Base-by-base conservation (phyloP, 2,113 vertebrate genomes). In the Chauna torquata region DNA sequence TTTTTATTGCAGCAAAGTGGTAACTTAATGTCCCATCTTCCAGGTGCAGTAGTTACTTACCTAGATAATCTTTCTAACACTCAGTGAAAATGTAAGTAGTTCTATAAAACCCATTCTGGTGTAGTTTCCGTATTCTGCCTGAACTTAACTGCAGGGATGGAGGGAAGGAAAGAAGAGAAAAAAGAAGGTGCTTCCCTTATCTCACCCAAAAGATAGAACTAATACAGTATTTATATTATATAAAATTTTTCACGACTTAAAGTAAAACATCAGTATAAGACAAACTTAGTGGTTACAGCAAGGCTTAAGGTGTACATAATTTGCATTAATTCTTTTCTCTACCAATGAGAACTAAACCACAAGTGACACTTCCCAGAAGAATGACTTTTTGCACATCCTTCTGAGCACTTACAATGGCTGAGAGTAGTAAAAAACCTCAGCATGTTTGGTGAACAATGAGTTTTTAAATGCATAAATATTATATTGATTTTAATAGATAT, bases 21-120 rank as follows among this genome's bases (percentile, higher is more conserved):
- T 40, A 94, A 84, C 15, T 49, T n/a, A 45, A 23, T 19, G n/a
- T n/a, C 69, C 36, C 42, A 23, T 62, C 69, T 86, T 88, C 62
- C 86, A 92, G 69, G 77, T 95, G 61, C 42, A 66, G 42, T 81
- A 82, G 78, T 94, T 94, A 74, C 71, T 86, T 65, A 75, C 44
- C 77, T 55, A 95, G 69, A 92, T 94, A 75, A 83, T 88, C 28
- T 85, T 47, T 86, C 40, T 62, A 84, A 49, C 22, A 18, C 54
- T 86, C 62, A 62, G 58, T 74, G 80, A 83, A 83, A 94, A 94
- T 74, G 55, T 36, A 86, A 93, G 49, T 83, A 58, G 55, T 38
- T 94, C 45, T 83, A 36, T 78, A 90, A 92, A 91, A 49, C 15
- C 24, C 64, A 16, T 66, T 85, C 36, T 88, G 24, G 30, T 2